These are phyloP conservation scores for Lamprotornis superbus DNA, from an alignment of 2,113 vertebrate genomes.

Conservation along the genomic window DNA sequence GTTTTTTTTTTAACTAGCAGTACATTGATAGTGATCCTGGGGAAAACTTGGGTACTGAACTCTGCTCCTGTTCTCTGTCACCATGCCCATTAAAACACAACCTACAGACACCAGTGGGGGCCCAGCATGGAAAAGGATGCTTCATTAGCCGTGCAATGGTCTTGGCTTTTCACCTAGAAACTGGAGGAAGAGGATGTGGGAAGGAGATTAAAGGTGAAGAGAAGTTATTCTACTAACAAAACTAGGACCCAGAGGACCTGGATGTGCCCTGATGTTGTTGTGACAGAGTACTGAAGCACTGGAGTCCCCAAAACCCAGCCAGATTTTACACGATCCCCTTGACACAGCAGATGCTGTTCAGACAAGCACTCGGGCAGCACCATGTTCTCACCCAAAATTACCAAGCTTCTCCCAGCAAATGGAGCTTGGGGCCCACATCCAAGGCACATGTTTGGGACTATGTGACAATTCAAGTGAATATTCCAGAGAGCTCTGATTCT, in stretches of 20 bases:
- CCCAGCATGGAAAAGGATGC: background rate
- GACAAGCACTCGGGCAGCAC: background rate
- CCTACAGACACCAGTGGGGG: background rate
- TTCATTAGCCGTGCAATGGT: background rate
- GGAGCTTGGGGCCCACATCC: background rate
- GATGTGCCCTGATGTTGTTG: background rate
- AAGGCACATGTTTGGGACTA: background rate
- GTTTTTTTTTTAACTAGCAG: background rate
- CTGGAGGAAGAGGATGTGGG: background rate
- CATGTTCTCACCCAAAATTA: background rate
- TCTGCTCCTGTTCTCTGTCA: background rate
- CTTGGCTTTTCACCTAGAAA: background rate
- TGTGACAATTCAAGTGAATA: background rate
- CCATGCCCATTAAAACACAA: background rate
- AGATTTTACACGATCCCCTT: background rate
- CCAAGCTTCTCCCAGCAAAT: background rate
- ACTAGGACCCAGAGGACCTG: background rate
- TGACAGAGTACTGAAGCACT: background rate
- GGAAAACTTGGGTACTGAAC: background rate
- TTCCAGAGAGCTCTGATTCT: background rate
- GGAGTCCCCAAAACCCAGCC: background rate
- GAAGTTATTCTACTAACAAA: background rate
- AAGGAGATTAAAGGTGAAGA: background rate
- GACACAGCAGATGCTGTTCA: background rate
- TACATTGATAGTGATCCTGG: background rate